A percentile compares a stretch with the other conserved stretches of the same genome.
Conservation (phyloP, 2,797 vertebrate species). For the Poecilia picta region DNA sequence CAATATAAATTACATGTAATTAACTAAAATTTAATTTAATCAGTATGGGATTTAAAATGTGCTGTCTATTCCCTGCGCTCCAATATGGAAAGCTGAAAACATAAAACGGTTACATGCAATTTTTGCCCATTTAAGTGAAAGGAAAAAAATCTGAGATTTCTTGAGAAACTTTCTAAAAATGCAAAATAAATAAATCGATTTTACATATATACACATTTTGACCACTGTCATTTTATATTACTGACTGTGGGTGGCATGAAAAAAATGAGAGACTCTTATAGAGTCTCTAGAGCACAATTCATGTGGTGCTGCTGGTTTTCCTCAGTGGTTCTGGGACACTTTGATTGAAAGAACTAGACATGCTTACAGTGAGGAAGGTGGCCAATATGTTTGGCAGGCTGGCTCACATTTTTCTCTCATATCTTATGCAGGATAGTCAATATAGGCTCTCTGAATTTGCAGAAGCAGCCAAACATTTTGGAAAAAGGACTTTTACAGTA, state of each 20-base stretch:
- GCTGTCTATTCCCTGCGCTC: background rate
- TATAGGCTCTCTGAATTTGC: background rate
- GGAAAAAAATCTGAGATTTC: background rate
- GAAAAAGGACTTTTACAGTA: background rate
- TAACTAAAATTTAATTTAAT: background rate
- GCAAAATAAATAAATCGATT: background rate
- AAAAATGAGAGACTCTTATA: background rate
- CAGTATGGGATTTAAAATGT: background rate
- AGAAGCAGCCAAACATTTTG: slow-evolving; percentile 5
- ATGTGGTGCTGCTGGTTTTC: background rate
- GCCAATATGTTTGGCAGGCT: too few species aligned
- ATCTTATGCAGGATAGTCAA: background rate
- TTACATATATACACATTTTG: background rate
- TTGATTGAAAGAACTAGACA: background rate
- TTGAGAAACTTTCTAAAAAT: background rate
- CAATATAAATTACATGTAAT: background rate
- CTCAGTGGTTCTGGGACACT: background rate
- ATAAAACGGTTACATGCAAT: background rate
- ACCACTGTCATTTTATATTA: background rate
- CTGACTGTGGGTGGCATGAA: background rate
- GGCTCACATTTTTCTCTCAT: background rate
- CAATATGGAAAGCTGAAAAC: background rate
- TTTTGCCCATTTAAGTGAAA: background rate
- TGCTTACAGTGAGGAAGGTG: background rate
- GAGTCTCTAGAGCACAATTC: background rate